These are phyloP conservation scores for Physella acuta DNA, from an alignment of 1,140 invertebrate species.

Conservation along the genomic window DNA sequence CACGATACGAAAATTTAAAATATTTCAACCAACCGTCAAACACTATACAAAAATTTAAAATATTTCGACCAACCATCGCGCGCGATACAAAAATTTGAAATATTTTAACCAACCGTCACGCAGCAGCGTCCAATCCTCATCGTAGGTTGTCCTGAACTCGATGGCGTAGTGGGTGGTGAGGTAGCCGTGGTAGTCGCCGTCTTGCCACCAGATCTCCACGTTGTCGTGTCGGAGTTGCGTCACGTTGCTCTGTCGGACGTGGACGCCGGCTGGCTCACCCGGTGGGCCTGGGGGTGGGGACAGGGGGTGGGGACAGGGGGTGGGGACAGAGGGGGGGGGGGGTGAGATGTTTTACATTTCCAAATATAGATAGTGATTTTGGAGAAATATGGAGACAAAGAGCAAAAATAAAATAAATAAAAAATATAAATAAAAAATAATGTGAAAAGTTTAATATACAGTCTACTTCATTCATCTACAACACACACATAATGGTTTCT, in stretches of 20 bases:
- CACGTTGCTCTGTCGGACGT: neutral
- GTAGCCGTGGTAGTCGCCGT: neutral
- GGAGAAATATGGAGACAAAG: too few relatives aligned
- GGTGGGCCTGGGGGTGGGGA: slow-evolving; percentile 14
- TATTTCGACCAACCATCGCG: neutral
- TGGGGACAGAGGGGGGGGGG: too few relatives aligned
- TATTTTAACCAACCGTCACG: neutral
- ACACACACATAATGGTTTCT: too few relatives aligned
- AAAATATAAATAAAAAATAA: too few relatives aligned
- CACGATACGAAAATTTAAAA: neutral
- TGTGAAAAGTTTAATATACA: too few relatives aligned
- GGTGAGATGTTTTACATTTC: too few relatives aligned
- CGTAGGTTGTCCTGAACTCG: neutral
- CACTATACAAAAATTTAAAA: neutral
- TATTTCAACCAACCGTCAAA: neutral
- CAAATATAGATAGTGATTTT: too few relatives aligned
- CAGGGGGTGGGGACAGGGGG: too few relatives aligned
- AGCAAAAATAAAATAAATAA: too few relatives aligned
- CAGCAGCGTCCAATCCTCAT: neutral
- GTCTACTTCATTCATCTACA: too few relatives aligned
- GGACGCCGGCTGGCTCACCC: slow-evolving; percentile 13
- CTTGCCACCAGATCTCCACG: slow-evolving; percentile 9
- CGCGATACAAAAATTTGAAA: neutral
- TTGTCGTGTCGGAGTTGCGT: neutral
- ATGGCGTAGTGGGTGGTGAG: slow-evolving; percentile 6